These are phyloP conservation scores for Ichneumoninae sp. DNA, from an alignment of 2,888 invertebrate species.

Conservation along the genomic window DNA sequence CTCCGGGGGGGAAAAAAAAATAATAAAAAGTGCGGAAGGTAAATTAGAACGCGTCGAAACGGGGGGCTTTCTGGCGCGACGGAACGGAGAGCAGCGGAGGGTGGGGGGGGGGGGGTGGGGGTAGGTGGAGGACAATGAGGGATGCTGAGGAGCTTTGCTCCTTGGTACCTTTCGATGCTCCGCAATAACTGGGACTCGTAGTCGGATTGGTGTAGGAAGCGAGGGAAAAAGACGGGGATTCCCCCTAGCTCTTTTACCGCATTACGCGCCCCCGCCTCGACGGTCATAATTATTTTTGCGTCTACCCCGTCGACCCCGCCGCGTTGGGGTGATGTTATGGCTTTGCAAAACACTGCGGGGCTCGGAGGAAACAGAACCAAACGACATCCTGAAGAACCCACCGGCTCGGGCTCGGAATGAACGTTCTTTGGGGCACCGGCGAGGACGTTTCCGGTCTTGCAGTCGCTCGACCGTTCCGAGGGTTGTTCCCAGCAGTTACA, in stretches of 20 bases:
- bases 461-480: not conserved
- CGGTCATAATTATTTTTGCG: constrained; percentile 60
- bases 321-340: constrained; percentile 25
- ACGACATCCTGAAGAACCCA: constrained; percentile 59
- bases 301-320: constrained; percentile 5
- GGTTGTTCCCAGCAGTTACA: not conserved
- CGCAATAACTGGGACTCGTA: constrained; percentile 1
- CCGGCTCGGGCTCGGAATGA: constrained; percentile 38
- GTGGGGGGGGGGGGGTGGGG: not conserved
- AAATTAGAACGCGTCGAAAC: constrained; percentile 59
- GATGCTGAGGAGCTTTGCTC: constrained; percentile 42
- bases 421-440: constrained; percentile 40
- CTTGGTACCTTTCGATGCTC: constrained; percentile 13
- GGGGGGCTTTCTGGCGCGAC: constrained; percentile 33
- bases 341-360: constrained; percentile 28
- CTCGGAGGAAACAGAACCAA: constrained; percentile 36
- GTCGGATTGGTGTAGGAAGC: not conserved
- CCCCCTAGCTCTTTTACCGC: constrained; percentile 43
- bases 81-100: not conserved
- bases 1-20: constrained; percentile 33
- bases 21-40: constrained; percentile 45
- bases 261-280: constrained; percentile 39
- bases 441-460: constrained; percentile 32
- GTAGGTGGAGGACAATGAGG: constrained; percentile 32
- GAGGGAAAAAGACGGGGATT: constrained; percentile 39